A percentile compares a stretch with the other conserved stretches of the same genome.
Evolutionary conservation across 2,797 vertebrate genomes (phyloP).

Genomic region (Brachymystax lenok): DNA sequence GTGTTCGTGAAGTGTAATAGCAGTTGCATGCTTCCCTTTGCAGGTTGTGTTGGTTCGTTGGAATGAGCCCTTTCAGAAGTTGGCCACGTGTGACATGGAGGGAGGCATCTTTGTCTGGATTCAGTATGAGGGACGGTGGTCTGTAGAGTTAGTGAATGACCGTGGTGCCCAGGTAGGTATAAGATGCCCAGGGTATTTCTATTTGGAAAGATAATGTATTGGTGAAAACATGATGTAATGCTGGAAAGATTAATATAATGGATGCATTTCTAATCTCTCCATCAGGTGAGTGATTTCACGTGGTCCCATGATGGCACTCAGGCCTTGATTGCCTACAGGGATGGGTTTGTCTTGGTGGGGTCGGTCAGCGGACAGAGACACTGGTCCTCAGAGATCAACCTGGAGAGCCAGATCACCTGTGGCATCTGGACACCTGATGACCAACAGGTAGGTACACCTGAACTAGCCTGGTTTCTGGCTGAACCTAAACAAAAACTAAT

Average conservation of each 20-base stretch:
- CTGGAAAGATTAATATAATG: not conserved
- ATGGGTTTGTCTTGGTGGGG: conserved; percentile 96
- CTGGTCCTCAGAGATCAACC: conserved; percentile 99
- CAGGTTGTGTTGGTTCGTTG: conserved; percentile 98
- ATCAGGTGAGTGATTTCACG: conserved; percentile 96
- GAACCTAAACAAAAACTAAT: not conserved
- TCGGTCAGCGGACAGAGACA: conserved; percentile 98
- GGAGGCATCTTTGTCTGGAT: conserved; percentile 99
- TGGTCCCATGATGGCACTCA: conserved; percentile 99
- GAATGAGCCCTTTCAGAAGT: conserved; percentile 99
- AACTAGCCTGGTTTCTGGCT: not conserved
- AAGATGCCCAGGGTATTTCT: not conserved
- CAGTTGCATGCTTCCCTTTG: conserved; percentile 21
- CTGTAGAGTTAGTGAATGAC: conserved; percentile 97
- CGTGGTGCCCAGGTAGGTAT: conserved; percentile 91
- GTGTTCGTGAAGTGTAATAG: not conserved
- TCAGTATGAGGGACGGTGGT: conserved; percentile 98
- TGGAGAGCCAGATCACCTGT: conserved; percentile 99
- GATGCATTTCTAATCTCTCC: not conserved
- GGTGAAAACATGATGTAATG: not conserved
- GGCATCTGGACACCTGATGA: conserved; percentile 99
- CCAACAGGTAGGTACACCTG: conserved; percentile 87
- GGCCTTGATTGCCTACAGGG: conserved; percentile 96
- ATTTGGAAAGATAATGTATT: not conserved
- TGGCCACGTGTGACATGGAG: conserved; percentile 97